Evolutionary conservation across 1,140 invertebrate genomes (phyloP).

Genomic region (Drosophila orena): DNA sequence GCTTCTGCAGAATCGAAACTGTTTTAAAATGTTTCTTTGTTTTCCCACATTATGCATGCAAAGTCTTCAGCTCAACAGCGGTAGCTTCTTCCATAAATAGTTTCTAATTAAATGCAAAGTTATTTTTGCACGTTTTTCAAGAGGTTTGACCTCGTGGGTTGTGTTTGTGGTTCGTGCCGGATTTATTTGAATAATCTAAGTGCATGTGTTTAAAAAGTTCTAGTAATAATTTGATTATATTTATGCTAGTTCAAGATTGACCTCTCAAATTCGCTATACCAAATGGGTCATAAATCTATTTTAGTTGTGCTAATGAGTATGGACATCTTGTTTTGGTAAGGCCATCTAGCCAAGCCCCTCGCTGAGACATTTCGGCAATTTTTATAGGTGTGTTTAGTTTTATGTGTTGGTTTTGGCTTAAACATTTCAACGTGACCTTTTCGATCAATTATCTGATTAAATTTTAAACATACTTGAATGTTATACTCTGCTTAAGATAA

Average conservation of each 20-base stretch:
- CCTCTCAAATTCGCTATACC: neutral
- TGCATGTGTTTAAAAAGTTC: constrained; percentile 20
- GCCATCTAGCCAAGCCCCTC: constrained; percentile 7
- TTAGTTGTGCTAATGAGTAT: neutral
- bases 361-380: constrained; percentile 7
- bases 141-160: constrained; percentile 28
- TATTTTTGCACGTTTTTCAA: constrained; percentile 42
- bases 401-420: neutral
- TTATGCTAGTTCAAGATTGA: neutral
- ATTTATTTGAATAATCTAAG: constrained; percentile 16
- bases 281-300: neutral
- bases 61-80: constrained; percentile 17
- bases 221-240: too few species aligned
- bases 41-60: constrained; percentile 13
- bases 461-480: neutral
- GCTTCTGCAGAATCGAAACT: constrained; percentile 1
- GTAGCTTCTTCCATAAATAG: constrained; percentile 36
- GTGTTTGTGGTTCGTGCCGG: constrained; percentile 25
- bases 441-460: neutral
- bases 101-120: constrained; percentile 44
- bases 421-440: constrained; percentile 10
- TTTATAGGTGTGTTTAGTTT: neutral
- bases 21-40: constrained; percentile 21
- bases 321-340: neutral
- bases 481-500: too few species aligned